A percentile compares a stretch with the other conserved stretches of the same genome.
Evolutionary conservation across 2,113 vertebrate species (phyloP).

Genomic region (Zingel zingel): DNA sequence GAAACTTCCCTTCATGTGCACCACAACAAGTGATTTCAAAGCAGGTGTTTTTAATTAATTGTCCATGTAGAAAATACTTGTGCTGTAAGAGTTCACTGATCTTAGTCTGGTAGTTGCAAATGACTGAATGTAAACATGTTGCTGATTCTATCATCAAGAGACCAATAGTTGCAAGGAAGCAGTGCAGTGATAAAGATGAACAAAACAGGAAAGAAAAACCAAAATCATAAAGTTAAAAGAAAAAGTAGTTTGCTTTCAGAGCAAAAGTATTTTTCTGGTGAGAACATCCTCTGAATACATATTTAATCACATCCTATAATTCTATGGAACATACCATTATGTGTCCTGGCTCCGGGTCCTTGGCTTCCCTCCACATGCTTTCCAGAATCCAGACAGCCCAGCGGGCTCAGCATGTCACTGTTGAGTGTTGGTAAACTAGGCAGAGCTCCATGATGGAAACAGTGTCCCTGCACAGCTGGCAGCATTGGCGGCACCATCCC

Average conservation of each 20-base stretch:
- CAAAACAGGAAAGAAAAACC: background rate
- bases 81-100: background rate
- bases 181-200: background rate
- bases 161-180: background rate
- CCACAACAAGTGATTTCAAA: background rate
- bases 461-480: conserved; percentile 79
- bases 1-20: background rate
- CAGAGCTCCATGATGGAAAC: conserved; percentile 81
- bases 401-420: conserved; percentile 71
- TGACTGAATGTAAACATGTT: background rate
- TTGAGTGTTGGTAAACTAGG: conserved; percentile 74
- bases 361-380: conserved; percentile 79
- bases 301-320: no score
- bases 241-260: background rate
- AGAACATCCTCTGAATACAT: background rate
- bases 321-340: conserved; percentile 83
- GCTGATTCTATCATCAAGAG: background rate
- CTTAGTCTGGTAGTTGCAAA: no score
- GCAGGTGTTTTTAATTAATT: no score
- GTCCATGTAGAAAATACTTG: background rate
- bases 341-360: conserved; percentile 79
- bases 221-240: background rate
- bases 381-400: conserved; percentile 75
- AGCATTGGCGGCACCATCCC: conserved; percentile 52
- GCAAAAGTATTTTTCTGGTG: background rate